Percentiles rank a stretch among this genome's conserved stretches.
These are phyloP conservation scores for Phrynosoma platyrhinos DNA, from an alignment of 2,113 vertebrate species.

Conservation along the genomic window DNA sequence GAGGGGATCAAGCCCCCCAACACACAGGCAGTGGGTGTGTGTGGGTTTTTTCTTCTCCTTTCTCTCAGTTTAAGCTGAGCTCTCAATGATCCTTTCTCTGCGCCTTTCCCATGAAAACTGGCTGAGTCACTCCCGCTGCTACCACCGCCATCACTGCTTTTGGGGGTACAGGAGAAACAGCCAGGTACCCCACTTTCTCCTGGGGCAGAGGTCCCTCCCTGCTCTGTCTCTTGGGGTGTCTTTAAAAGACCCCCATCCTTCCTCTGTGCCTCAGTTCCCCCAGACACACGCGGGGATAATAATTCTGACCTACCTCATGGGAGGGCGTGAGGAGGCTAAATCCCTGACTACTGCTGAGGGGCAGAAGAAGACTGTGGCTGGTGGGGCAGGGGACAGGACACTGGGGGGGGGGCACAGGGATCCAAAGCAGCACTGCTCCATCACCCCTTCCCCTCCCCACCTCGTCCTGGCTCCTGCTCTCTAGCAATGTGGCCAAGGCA, in stretches of 20 bases:
- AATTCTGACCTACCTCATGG: neutral
- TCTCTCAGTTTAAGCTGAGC: neutral
- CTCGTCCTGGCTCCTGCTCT: neutral
- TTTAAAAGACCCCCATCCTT: neutral
- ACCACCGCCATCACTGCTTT: neutral
- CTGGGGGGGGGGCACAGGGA: too few species aligned
- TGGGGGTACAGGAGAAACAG: neutral
- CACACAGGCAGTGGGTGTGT: neutral
- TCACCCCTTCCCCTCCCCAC: too few species aligned
- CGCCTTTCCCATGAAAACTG: neutral
- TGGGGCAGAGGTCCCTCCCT: accelerated
- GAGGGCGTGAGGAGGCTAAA: conserved; percentile 39
- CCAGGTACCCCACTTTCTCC: neutral
- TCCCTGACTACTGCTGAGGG: neutral
- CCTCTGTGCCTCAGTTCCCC: conserved; percentile 8
- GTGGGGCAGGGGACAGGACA: neutral
- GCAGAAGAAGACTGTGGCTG: neutral
- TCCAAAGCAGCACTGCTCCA: neutral
- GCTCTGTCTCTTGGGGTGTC: neutral
- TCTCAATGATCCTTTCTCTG: neutral
- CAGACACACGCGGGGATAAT: accelerated
- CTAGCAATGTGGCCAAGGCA: neutral
- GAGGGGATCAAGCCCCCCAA: neutral
- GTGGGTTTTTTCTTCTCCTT: too few species aligned
- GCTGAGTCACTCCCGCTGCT: accelerated